phyloP scores from a whole-genome alignment of 1,140 invertebrate genomes.

The Capitella teleta region DNA sequence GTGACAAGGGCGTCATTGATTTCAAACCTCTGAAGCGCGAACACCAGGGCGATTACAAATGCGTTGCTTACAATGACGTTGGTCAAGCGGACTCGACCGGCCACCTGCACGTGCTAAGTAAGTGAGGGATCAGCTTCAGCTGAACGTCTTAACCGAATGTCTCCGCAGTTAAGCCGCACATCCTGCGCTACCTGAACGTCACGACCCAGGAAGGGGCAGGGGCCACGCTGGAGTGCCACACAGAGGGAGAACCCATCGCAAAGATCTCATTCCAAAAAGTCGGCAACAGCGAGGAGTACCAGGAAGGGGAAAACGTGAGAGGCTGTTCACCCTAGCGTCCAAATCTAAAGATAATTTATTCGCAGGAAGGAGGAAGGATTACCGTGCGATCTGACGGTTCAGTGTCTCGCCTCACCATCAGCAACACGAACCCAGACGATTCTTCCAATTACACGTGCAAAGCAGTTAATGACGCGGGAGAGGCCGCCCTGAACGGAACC shows the following conservation, averaged over 20 bases:
- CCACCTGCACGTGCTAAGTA: conserved; percentile 7
- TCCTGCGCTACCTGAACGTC: neutral
- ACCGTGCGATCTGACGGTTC: neutral
- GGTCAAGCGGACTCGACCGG: conserved; percentile 50
- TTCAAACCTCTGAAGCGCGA: conserved; percentile 47
- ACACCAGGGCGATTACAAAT: conserved; percentile 82
- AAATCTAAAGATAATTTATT: too few relatives aligned
- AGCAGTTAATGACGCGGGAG: conserved; percentile 64
- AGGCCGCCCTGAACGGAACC: conserved; percentile 7
- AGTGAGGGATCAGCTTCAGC: too few relatives aligned
- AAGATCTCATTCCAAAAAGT: conserved; percentile 10
- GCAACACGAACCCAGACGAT: conserved; percentile 54
- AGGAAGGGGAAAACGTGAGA: conserved; percentile 12
- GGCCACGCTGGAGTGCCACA: neutral
- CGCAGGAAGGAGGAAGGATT: conserved; percentile 10
- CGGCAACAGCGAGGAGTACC: neutral
- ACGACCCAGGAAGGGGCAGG: neutral
- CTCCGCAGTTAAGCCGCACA: conserved; percentile 5
- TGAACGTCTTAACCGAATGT: too few relatives aligned
- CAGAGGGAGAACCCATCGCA: conserved; percentile 9
- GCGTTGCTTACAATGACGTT: conserved; percentile 68
- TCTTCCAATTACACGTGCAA: conserved; percentile 82
- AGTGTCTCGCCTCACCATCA: conserved; percentile 1
- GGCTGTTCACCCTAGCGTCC: too few relatives aligned
- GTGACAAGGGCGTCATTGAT: conserved; percentile 5